Conservation (phyloP, 2,113 vertebrate species). For the Suncus etruscus region DNA sequence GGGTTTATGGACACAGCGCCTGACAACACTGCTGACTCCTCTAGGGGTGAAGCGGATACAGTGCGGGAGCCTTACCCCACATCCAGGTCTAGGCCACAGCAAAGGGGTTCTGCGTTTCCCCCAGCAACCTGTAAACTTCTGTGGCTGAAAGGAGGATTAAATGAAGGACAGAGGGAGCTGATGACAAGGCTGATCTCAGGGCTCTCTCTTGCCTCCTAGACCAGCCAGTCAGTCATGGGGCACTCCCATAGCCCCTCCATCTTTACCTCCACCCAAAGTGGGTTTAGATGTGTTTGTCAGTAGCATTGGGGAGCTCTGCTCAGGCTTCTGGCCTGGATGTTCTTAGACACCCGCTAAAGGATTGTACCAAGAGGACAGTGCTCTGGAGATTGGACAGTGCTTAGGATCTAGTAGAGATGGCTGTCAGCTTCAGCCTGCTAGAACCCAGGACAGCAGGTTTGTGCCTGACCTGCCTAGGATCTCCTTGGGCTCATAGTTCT, state of each 20-base stretch:
- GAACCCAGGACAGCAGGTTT: not conserved
- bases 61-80: not conserved
- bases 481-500: constrained; percentile 98
- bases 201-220: not conserved
- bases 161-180: not conserved
- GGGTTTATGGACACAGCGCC: constrained; percentile 93
- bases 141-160: not conserved
- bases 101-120: not conserved
- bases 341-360: not conserved
- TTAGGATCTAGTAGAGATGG: not conserved
- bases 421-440: too few species aligned
- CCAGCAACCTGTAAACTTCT: not conserved
- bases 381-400: not conserved
- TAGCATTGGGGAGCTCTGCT: too few species aligned
- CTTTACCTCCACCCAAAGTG: too few species aligned
- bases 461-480: constrained; percentile 90
- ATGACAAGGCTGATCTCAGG: not conserved
- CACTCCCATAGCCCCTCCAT: too few species aligned
- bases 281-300: not conserved
- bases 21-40: constrained; percentile 97
- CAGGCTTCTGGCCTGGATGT: too few species aligned
- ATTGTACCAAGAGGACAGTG: not conserved
- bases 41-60: constrained; percentile 83
- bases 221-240: not conserved
- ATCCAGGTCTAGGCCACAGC: not conserved